phyloP scores from a whole-genome alignment of 2,797 vertebrate genomes.

The Fistularia commersonii region DNA sequence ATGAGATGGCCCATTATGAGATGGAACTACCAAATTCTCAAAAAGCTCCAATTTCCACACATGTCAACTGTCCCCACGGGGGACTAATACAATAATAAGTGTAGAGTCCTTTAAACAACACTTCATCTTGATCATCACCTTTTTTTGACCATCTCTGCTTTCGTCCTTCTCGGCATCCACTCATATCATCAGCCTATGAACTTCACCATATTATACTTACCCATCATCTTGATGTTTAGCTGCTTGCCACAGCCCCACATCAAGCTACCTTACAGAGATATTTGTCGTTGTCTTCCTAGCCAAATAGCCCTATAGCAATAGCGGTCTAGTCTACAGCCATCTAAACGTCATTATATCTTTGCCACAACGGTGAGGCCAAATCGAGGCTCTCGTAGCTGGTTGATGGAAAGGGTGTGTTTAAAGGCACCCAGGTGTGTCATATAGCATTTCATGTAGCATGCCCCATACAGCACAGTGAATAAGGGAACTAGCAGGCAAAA shows the following conservation, averaged over 20 bases:
- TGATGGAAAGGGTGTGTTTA: conserved; percentile 79
- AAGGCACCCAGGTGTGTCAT: conserved; percentile 80
- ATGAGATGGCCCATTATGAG: conserved; percentile 29
- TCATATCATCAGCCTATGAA: conserved; percentile 48
- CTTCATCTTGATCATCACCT: conserved; percentile 42
- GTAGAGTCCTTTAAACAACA: conserved; percentile 34
- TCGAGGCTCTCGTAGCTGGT: conserved; percentile 75
- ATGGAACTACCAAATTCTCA: conserved; percentile 13
- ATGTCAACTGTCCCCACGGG: background rate
- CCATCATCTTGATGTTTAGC: conserved; percentile 77
- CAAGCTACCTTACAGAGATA: conserved; percentile 62
- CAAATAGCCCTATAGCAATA: conserved; percentile 70
- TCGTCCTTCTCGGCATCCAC: conserved; percentile 26
- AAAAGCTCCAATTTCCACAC: conserved; percentile 9
- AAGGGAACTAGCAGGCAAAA: conserved; percentile 53
- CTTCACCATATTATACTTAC: conserved; percentile 54
- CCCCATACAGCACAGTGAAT: conserved; percentile 56
- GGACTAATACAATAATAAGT: conserved; percentile 28
- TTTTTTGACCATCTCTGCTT: conserved; percentile 22
- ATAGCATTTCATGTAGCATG: conserved; percentile 62
- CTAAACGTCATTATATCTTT: conserved; percentile 80
- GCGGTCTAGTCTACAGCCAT: conserved; percentile 71
- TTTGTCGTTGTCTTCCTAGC: conserved; percentile 72
- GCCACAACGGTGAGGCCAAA: conserved; percentile 77
- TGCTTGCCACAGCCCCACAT: conserved; percentile 52